These are phyloP conservation scores for Daboia siamensis DNA, from an alignment of 2,113 vertebrate genomes.

Conservation along the genomic window DNA sequence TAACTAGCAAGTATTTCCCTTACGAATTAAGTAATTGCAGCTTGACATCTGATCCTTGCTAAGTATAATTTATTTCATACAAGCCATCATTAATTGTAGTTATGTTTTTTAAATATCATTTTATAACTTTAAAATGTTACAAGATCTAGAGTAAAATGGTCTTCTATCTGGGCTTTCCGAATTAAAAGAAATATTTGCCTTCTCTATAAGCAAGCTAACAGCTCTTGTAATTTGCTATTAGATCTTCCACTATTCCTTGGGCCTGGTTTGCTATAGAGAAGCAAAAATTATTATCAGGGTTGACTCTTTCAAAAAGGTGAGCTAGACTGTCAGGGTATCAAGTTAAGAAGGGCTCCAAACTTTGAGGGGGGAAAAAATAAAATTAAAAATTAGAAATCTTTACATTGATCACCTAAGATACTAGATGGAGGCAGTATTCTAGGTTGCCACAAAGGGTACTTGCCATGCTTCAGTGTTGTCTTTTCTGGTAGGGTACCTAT, in stretches of 20 bases:
- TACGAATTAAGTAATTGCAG: neutral
- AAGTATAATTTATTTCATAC: neutral
- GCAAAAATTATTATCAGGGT: neutral
- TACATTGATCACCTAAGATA: neutral
- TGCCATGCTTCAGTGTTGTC: neutral
- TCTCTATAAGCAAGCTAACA: neutral
- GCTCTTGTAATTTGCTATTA: neutral
- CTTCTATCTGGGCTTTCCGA: neutral
- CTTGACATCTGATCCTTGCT: neutral
- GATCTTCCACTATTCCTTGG: neutral
- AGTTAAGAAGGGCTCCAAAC: neutral
- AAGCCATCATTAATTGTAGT: neutral
- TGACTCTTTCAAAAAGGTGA: neutral
- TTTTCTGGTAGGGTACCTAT: neutral
- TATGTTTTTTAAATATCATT: neutral
- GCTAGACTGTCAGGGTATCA: neutral
- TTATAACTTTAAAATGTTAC: neutral
- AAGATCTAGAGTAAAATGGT: neutral
- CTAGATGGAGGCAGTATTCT: neutral
- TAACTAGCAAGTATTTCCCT: neutral
- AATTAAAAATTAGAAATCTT: neutral
- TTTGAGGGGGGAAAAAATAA: rapidly evolving
- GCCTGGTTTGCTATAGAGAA: neutral
- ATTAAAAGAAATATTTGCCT: neutral
- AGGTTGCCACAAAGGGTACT: neutral